A percentile compares a stretch with the other conserved stretches of the same genome.
Conservation (phyloP, 1,140 invertebrate species). For the Drosophila nigrodunni region DNA sequence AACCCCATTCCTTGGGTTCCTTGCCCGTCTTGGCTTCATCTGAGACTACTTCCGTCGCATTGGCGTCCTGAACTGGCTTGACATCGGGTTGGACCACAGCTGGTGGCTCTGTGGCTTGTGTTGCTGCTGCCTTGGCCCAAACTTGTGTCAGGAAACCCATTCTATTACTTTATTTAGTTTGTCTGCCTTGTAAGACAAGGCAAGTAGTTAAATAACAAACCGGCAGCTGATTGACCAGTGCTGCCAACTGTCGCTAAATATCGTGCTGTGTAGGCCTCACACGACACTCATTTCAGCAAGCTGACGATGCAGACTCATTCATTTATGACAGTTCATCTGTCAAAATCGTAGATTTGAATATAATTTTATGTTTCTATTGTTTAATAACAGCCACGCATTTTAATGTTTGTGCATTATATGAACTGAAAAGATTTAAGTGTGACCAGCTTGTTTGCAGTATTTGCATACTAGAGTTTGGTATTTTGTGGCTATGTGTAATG, state of each 20-base stretch:
- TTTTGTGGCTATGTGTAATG: not conserved
- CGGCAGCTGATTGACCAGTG: slow-evolving; percentile 63
- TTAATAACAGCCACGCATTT: too few species aligned
- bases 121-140: slow-evolving; percentile 54
- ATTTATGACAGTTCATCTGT: not conserved
- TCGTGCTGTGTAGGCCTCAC: not conserved
- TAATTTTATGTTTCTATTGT: not conserved
- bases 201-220: slow-evolving; percentile 72
- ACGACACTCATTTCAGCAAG: not conserved
- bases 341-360: not conserved
- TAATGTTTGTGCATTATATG: not conserved
- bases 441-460: not conserved
- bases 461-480: not conserved
- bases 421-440: not conserved
- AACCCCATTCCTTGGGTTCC: slow-evolving; percentile 87
- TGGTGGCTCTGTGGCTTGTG: slow-evolving; percentile 13
- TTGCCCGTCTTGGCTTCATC: slow-evolving; percentile 1
- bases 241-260: slow-evolving; percentile 36
- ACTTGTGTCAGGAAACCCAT: slow-evolving; percentile 72
- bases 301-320: too few species aligned
- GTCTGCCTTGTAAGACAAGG: not conserved
- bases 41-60: not conserved
- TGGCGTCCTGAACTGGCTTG: slow-evolving; percentile 30
- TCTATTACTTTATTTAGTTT: slow-evolving; percentile 29
- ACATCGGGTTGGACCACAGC: slow-evolving; percentile 3